phyloP scores from a whole-genome alignment of 2,888 invertebrate genomes.

The Dorcus hopei region DNA sequence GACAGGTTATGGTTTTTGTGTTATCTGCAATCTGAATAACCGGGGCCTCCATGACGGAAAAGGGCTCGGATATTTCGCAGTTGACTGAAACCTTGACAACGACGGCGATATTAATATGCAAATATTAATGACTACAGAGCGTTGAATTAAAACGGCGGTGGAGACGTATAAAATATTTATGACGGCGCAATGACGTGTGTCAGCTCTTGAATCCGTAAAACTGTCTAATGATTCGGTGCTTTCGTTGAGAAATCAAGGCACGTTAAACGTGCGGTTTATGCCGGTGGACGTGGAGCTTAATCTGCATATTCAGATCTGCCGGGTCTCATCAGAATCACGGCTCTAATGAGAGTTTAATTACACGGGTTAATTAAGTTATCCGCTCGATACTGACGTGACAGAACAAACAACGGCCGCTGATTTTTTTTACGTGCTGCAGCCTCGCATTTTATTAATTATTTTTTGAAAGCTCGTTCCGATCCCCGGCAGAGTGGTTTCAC shows the following conservation, averaged over 20 bases:
- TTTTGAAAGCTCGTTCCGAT: background rate
- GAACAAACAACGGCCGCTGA: background rate
- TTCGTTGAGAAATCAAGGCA: background rate
- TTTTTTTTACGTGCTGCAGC: background rate
- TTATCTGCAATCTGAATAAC: too few species aligned
- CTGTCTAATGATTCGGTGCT: background rate
- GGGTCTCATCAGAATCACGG: constrained; percentile 37
- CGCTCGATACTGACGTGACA: constrained; percentile 15
- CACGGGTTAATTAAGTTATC: constrained; percentile 39
- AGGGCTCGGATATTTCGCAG: too few species aligned
- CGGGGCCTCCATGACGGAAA: too few species aligned
- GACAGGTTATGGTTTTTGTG: too few species aligned
- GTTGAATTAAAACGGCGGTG: too few species aligned
- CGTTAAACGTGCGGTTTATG: constrained; percentile 6
- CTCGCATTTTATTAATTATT: background rate
- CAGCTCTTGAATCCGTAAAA: background rate
- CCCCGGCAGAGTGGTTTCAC: too few species aligned
- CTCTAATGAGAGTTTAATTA: constrained; percentile 44
- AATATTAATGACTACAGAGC: too few species aligned
- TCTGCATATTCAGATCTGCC: constrained; percentile 43
- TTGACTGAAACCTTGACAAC: too few species aligned
- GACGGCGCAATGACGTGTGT: background rate
- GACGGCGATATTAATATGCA: too few species aligned
- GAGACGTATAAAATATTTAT: background rate
- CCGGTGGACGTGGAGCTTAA: constrained; percentile 31